A percentile compares a stretch with the other conserved stretches of the same genome.
These are phyloP conservation scores for Corynorhinus townsendii DNA, from an alignment of 2,113 vertebrate species.

Conservation along the genomic window DNA sequence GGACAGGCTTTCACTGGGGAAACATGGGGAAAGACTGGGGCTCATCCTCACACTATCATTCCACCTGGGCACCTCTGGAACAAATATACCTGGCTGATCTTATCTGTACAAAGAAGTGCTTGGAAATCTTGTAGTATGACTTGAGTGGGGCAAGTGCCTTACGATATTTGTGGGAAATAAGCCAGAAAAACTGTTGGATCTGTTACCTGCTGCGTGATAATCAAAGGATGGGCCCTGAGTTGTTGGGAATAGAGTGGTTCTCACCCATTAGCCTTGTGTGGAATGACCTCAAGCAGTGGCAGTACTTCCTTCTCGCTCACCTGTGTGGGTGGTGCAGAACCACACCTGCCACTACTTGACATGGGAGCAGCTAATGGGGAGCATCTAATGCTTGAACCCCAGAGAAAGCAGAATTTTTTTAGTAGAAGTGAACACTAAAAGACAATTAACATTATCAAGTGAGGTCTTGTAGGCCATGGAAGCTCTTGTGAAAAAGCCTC, in stretches of 20 bases:
- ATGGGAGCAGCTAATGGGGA: not conserved
- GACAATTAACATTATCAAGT: not conserved
- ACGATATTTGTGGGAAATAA: not conserved
- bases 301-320: not conserved
- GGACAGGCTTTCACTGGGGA: not conserved
- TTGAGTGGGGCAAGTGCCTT: not conserved
- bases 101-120: not conserved
- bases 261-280: fast-evolving
- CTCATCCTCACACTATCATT: not conserved
- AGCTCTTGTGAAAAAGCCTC: not conserved
- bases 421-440: conserved; percentile 1
- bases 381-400: not conserved
- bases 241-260: not conserved
- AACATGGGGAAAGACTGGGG: not conserved
- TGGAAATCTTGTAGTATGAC: not conserved
- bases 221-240: not conserved
- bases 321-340: not conserved
- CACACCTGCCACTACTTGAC: not conserved
- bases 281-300: not conserved
- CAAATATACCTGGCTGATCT: not conserved
- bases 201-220: not conserved
- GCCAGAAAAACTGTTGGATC: not conserved
- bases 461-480: not conserved
- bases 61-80: not conserved
- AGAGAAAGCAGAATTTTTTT: not conserved